These are phyloP conservation scores for Brachymystax lenok DNA, from an alignment of 2,797 vertebrate species.

Conservation along the genomic window DNA sequence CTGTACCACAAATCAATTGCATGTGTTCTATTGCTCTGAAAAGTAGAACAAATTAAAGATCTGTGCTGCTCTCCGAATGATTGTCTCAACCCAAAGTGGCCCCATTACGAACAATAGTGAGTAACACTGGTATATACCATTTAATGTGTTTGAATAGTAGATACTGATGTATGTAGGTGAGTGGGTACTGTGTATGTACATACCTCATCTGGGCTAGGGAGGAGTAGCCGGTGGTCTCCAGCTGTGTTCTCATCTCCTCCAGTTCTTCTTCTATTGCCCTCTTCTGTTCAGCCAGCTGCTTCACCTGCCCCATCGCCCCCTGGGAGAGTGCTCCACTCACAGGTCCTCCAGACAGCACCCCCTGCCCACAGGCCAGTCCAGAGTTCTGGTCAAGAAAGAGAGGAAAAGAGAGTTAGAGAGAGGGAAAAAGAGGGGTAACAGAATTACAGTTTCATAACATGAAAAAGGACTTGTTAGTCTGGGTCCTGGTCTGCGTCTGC, in stretches of 20 bases:
- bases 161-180: not conserved
- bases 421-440: not conserved
- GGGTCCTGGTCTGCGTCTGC: not conserved
- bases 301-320: constrained; percentile 47
- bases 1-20: no score
- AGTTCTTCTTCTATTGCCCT: constrained; percentile 75
- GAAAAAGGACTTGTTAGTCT: not conserved
- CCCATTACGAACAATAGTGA: not conserved
- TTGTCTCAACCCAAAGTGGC: no score
- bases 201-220: constrained; percentile 87
- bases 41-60: no score
- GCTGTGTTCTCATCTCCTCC: constrained; percentile 76
- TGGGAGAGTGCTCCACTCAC: constrained; percentile 49
- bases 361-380: constrained; percentile 34
- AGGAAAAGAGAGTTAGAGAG: not conserved
- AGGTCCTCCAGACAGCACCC: constrained; percentile 21
- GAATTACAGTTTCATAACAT: not conserved
- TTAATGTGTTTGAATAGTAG: not conserved
- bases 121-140: not conserved
- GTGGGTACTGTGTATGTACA: not conserved
- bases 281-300: constrained; percentile 71
- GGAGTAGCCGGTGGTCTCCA: constrained; percentile 80
- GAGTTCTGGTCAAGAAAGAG: constrained; percentile 37
- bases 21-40: no score
- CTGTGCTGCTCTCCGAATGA: no score